A percentile compares a stretch with the other conserved stretches of the same genome.
These are phyloP conservation scores for Nothoprocta pentlandii DNA, from an alignment of 2,113 vertebrate species.

Conservation along the genomic window DNA sequence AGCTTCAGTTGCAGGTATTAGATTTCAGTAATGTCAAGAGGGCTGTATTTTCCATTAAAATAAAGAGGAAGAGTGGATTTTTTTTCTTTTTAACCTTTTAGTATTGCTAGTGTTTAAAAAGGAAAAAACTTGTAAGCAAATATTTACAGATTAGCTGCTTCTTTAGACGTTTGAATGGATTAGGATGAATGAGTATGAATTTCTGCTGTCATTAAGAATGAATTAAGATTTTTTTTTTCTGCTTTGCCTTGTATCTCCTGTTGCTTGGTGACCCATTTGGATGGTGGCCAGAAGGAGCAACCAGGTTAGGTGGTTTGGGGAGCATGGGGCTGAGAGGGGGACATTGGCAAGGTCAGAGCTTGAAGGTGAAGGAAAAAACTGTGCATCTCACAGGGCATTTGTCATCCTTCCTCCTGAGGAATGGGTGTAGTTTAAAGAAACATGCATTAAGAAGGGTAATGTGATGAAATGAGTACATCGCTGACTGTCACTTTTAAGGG, in stretches of 20 bases:
- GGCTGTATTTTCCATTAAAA: background rate
- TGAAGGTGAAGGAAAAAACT: background rate
- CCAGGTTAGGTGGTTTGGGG: background rate
- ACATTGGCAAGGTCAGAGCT: background rate
- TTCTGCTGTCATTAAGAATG: background rate
- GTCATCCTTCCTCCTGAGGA: background rate
- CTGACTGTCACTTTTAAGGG: background rate
- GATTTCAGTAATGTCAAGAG: background rate
- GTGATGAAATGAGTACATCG: background rate
- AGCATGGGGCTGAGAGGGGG: background rate
- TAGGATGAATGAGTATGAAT: background rate
- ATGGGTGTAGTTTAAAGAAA: fast-evolving
- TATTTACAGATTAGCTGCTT: conserved; percentile 7
- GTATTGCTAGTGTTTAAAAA: background rate
- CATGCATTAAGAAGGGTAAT: background rate
- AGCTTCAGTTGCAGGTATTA: background rate
- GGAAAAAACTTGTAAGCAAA: conserved; percentile 17
- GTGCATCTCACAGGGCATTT: background rate
- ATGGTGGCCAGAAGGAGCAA: background rate
- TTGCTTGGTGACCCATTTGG: conserved; percentile 13
- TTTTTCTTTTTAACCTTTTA: background rate
- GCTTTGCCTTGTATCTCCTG: background rate
- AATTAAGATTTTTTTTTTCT: conserved; percentile 9
- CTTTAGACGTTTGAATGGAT: background rate
- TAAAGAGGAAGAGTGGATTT: background rate